Evolutionary conservation across 2,113 vertebrate genomes (phyloP).

Genomic region (Cyprichromis sp.): DNA sequence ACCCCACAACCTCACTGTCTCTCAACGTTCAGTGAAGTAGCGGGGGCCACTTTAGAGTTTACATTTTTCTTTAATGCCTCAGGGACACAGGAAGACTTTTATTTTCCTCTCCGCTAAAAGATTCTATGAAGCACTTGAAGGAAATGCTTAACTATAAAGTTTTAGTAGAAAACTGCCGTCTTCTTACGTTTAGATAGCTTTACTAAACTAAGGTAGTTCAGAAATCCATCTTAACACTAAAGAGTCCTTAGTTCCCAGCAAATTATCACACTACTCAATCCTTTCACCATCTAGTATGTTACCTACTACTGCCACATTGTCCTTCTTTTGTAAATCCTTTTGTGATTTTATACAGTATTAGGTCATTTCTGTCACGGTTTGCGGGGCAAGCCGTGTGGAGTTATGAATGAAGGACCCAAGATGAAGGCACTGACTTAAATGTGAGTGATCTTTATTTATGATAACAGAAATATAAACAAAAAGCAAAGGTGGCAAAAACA

Average conservation of each 20-base stretch:
- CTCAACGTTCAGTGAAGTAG: neutral
- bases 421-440: neutral
- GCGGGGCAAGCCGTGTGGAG: neutral
- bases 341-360: neutral
- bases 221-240: neutral
- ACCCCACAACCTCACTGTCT: slow-evolving; percentile 18
- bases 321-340: neutral
- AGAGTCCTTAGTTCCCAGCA: neutral
- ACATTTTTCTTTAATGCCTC: slow-evolving; percentile 14
- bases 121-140: neutral
- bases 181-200: neutral
- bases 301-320: neutral
- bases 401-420: neutral
- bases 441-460: neutral
- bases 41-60: slow-evolving; percentile 18
- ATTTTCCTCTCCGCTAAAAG: neutral
- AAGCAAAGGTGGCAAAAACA: neutral
- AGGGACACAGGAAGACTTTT: neutral
- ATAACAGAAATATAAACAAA: neutral
- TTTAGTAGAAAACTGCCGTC: neutral
- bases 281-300: neutral
- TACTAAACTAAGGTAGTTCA: neutral
- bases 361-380: neutral
- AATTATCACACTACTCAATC: neutral
- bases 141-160: neutral